Evolutionary conservation across 1,140 invertebrate species (phyloP).

Genomic region (Oppia nitens): DNA sequence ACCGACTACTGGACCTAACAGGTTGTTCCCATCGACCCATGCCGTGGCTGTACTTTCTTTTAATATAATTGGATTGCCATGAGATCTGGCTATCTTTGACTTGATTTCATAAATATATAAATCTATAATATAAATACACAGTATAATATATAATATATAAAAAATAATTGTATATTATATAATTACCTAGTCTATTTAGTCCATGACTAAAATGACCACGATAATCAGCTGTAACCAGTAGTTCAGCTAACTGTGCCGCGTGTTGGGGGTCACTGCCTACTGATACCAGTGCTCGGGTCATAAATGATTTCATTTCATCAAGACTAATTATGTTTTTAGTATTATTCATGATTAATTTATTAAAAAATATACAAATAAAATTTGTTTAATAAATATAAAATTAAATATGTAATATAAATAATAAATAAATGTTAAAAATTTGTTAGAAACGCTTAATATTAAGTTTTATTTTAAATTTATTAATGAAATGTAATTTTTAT

Average conservation of each 20-base stretch:
- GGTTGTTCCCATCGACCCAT: constrained; percentile 63
- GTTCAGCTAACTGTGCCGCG: constrained; percentile 49
- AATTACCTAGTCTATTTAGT: constrained; percentile 62
- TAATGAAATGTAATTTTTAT: too few species aligned
- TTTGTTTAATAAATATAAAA: too few species aligned
- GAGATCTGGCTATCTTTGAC: constrained; percentile 28
- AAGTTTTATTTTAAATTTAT: too few species aligned
- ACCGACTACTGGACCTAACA: constrained; percentile 68
- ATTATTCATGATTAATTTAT: too few species aligned
- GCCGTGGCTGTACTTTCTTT: constrained; percentile 60
- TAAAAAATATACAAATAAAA: too few species aligned
- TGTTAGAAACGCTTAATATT: too few species aligned
- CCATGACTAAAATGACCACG: constrained; percentile 82
- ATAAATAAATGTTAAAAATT: too few species aligned
- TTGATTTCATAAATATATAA: constrained; percentile 40
- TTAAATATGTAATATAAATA: too few species aligned
- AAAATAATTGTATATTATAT: too few species aligned
- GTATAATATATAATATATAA: too few species aligned
- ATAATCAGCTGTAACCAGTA: constrained; percentile 64
- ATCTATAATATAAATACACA: too few species aligned
- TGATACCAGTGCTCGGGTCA: not conserved
- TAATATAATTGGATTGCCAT: constrained; percentile 42
- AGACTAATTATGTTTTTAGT: too few species aligned
- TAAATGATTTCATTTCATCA: constrained; percentile 3
- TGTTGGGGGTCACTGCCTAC: constrained; percentile 27